Conservation (phyloP, 2,113 vertebrate species). For the Electrona antarctica region DNA sequence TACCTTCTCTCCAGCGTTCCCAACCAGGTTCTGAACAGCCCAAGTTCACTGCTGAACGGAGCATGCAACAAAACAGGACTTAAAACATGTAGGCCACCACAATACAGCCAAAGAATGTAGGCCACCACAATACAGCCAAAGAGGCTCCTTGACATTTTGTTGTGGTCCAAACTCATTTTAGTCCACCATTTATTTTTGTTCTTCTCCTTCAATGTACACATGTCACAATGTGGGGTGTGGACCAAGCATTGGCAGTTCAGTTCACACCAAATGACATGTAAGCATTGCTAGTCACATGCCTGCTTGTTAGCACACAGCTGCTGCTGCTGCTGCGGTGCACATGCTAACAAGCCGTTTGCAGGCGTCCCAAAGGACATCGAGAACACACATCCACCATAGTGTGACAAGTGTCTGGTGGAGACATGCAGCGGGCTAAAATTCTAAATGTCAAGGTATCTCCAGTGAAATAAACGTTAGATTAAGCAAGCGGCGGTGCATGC, state of each 20-base stretch:
- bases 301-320: too few relatives aligned
- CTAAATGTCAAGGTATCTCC: constrained; percentile 54
- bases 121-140: constrained; percentile 46
- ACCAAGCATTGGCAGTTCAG: not conserved
- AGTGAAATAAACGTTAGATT: constrained; percentile 20
- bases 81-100: constrained; percentile 60
- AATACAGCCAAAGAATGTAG: too few relatives aligned
- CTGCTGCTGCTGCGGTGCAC: too few relatives aligned
- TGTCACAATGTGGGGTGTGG: constrained; percentile 9
- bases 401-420: not conserved
- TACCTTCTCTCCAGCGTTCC: constrained; percentile 75
- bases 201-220: constrained; percentile 2
- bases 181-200: constrained; percentile 29
- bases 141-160: constrained; percentile 58
- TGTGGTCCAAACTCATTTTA: constrained; percentile 24
- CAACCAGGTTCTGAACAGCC: constrained; percentile 74
- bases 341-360: not conserved
- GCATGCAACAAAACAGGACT: constrained; percentile 73
- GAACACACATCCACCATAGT: not conserved
- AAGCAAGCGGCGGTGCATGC: constrained; percentile 9
- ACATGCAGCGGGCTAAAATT: not conserved
- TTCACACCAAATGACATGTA: not conserved
- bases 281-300: too few relatives aligned
- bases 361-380: constrained; percentile 10
- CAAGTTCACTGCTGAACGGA: constrained; percentile 67